Evolutionary conservation across 2,113 vertebrate species (phyloP).

Genomic region (Tachysurus vachellii): DNA sequence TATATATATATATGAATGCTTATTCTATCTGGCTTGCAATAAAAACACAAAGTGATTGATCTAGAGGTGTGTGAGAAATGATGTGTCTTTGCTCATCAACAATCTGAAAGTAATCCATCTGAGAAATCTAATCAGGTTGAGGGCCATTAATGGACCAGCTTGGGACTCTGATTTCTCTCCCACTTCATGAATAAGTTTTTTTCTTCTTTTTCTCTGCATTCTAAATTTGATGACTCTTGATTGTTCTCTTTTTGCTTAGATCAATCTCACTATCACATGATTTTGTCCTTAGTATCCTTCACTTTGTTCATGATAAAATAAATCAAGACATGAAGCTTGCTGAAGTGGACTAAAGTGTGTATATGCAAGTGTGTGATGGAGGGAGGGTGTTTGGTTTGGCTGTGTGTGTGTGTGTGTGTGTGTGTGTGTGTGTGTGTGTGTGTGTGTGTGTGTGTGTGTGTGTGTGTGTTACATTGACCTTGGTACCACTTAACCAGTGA

Average conservation of each 20-base stretch:
- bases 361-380: background rate
- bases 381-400: no score
- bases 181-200: background rate
- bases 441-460: background rate
- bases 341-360: slow-evolving; percentile 10
- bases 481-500: slow-evolving; percentile 17
- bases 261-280: slow-evolving; percentile 26
- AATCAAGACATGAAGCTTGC: slow-evolving; percentile 12
- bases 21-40: background rate
- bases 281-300: slow-evolving; percentile 30
- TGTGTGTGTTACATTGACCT: slow-evolving; percentile 26
- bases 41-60: background rate
- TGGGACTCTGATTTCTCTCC: slow-evolving; percentile 35
- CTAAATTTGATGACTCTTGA: slow-evolving; percentile 49
- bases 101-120: slow-evolving; percentile 12
- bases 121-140: slow-evolving; percentile 29
- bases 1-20: background rate
- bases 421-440: background rate
- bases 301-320: slow-evolving; percentile 10
- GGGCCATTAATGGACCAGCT: slow-evolving; percentile 33
- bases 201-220: slow-evolving; percentile 10
- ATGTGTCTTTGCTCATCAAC: slow-evolving; percentile 14
- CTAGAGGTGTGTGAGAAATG: background rate
- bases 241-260: slow-evolving; percentile 42
- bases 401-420: background rate